Conservation (phyloP, 2,113 vertebrate species). For the Numenius arquata region DNA sequence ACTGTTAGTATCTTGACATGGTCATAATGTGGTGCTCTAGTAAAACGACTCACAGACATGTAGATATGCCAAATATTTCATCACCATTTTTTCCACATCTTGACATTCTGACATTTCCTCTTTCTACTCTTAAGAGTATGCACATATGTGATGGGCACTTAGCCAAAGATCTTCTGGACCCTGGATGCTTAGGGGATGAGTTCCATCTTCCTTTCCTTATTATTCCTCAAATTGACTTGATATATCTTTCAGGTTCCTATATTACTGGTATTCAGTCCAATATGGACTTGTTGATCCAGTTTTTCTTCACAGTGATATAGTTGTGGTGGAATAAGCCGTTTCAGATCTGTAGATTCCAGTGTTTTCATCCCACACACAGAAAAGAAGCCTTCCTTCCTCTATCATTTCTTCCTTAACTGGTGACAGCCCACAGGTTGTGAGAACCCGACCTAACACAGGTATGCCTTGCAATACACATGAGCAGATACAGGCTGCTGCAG, state of each 20-base stretch:
- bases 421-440: not conserved
- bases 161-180: not conserved
- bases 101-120: not conserved
- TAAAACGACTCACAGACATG: not conserved
- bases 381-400: not conserved
- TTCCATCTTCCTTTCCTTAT: not conserved
- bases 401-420: not conserved
- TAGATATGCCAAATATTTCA: not conserved
- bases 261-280: not conserved
- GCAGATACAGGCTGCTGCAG: not conserved
- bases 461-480: not conserved
- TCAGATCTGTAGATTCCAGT: not conserved
- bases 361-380: not conserved
- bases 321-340: not conserved
- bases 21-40: not conserved
- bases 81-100: not conserved
- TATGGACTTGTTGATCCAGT: not conserved
- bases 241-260: not conserved
- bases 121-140: not conserved
- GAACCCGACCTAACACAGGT: too few relatives aligned
- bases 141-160: not conserved
- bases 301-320: fast-evolving
- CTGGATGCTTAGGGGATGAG: not conserved
- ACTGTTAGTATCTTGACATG: not conserved
- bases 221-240: not conserved